phyloP scores from a whole-genome alignment of 2,113 vertebrate genomes.

The Thymallus thymallus region DNA sequence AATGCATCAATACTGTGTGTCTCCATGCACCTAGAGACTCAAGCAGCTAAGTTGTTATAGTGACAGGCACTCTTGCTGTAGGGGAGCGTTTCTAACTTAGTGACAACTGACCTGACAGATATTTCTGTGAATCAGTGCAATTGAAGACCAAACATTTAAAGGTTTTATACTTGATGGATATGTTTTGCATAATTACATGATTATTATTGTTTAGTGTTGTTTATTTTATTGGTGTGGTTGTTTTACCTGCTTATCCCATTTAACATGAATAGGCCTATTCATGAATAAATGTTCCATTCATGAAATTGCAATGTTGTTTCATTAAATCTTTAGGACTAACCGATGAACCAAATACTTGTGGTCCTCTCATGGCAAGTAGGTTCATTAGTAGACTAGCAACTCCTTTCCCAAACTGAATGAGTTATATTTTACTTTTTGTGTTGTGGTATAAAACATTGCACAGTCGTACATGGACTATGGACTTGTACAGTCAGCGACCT shows the following conservation, averaged over 20 bases:
- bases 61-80: conserved; percentile 42
- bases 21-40: conserved; percentile 50
- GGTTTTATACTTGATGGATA: conserved; percentile 32
- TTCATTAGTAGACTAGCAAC: no score
- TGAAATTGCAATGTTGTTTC: neutral
- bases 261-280: conserved; percentile 28
- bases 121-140: conserved; percentile 69
- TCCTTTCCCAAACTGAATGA: no score
- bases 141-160: conserved; percentile 57
- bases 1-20: conserved; percentile 39
- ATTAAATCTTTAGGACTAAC: neutral
- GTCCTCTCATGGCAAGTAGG: neutral
- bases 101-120: conserved; percentile 50
- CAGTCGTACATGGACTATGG: no score
- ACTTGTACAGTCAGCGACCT: no score
- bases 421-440: no score
- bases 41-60: conserved; percentile 54
- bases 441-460: no score
- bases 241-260: neutral
- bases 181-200: conserved; percentile 2
- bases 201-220: neutral
- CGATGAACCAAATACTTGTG: neutral
- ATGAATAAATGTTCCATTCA: conserved; percentile 8
- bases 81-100: conserved; percentile 49
- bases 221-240: neutral